A percentile compares a stretch with the other conserved stretches of the same genome.
phyloP scores from a whole-genome alignment of 1,140 invertebrate genomes.

The Brachionus paranguensis region DNA sequence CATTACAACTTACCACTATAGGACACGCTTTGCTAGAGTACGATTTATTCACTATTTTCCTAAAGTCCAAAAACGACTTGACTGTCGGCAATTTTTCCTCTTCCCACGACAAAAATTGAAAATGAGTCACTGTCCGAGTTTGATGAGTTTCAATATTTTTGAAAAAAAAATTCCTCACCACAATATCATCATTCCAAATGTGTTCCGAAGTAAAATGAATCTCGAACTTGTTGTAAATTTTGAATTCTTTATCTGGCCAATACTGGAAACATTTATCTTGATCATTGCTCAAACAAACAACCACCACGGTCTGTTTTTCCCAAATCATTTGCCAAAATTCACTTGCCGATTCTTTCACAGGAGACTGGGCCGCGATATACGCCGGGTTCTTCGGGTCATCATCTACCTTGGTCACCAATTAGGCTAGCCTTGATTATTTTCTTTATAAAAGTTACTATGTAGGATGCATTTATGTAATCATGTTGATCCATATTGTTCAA shows the following conservation, averaged over 20 bases:
- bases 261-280: conserved; percentile 90
- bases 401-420: not conserved
- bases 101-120: conserved; percentile 96
- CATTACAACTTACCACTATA: conserved; percentile 94
- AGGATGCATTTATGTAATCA: conserved; percentile 91
- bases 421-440: not conserved
- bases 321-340: conserved; percentile 84
- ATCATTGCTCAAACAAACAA: conserved; percentile 77
- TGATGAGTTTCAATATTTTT: conserved; percentile 93
- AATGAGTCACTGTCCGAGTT: conserved; percentile 96
- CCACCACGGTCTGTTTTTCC: conserved; percentile 94
- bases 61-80: conserved; percentile 90
- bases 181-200: conserved; percentile 98
- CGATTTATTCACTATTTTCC: conserved; percentile 98
- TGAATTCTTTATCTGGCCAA: conserved; percentile 92
- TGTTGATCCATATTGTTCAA: conserved; percentile 64
- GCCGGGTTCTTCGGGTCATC: conserved; percentile 28
- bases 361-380: conserved; percentile 89
- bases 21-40: conserved; percentile 96
- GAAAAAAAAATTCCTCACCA: conserved; percentile 95
- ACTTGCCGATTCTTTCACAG: conserved; percentile 73
- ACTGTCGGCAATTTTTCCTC: conserved; percentile 80
- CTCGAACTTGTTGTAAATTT: conserved; percentile 95
- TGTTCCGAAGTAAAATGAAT: conserved; percentile 94
- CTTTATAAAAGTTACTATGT: conserved; percentile 68